Evolutionary conservation across 2,888 invertebrate species (phyloP).

Genomic region (Achlya flavicornis): DNA sequence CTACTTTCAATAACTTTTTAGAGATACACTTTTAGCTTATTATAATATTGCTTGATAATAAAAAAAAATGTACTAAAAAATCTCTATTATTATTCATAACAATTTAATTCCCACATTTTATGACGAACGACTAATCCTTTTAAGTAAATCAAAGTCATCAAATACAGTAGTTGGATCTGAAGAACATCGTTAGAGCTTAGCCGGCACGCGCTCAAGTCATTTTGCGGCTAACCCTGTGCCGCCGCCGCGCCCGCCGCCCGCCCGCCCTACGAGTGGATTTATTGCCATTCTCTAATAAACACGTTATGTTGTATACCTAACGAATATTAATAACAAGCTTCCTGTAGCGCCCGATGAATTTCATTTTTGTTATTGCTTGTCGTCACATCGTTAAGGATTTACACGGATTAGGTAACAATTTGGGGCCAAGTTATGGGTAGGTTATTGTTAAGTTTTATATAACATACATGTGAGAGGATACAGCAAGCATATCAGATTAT

Average conservation of each 20-base stretch:
- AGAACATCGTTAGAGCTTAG: conserved; percentile 72
- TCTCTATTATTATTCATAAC: not conserved
- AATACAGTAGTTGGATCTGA: conserved; percentile 66
- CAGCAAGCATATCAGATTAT: not conserved
- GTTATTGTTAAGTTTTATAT: conserved; percentile 23
- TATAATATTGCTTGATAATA: too few relatives aligned
- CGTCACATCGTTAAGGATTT: conserved; percentile 56
- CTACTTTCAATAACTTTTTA: too few relatives aligned
- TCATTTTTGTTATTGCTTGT: conserved; percentile 65
- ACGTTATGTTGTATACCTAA: conserved; percentile 71
- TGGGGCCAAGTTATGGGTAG: conserved; percentile 11
- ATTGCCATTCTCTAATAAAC: conserved; percentile 76
- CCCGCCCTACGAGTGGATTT: conserved; percentile 52
- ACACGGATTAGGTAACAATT: conserved; percentile 36
- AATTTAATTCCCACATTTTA: not conserved
- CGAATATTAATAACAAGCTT: conserved; percentile 77
- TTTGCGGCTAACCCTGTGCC: conserved; percentile 64
- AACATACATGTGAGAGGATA: not conserved
- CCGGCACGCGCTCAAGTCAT: conserved; percentile 70
- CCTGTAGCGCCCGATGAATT: conserved; percentile 61
- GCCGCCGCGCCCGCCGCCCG: conserved; percentile 30
- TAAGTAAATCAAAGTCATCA: conserved; percentile 76
- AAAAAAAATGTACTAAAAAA: too few relatives aligned
- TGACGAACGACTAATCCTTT: conserved; percentile 48
- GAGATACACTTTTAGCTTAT: too few relatives aligned